These are phyloP conservation scores for Tenthredo notha DNA, from an alignment of 2,888 invertebrate species.

Conservation along the genomic window DNA sequence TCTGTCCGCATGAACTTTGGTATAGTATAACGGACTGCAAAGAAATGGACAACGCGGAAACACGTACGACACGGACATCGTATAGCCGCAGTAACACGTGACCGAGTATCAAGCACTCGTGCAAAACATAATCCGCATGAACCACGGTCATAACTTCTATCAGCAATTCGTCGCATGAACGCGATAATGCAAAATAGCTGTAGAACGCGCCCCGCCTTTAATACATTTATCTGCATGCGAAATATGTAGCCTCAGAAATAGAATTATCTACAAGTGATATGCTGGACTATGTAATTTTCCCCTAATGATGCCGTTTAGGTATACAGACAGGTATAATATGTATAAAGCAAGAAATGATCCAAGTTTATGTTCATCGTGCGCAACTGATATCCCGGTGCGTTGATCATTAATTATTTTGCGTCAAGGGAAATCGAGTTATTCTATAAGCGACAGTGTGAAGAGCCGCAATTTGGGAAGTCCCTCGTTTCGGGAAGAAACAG, in stretches of 20 bases:
- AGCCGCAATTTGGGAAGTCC: neutral
- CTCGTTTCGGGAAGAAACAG: slow-evolving; percentile 28
- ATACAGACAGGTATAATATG: neutral
- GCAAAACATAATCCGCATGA: slow-evolving; percentile 29
- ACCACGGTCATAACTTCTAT: slow-evolving; percentile 23
- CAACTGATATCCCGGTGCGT: slow-evolving; percentile 19
- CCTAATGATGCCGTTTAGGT: neutral
- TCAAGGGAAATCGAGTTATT: slow-evolving; percentile 8
- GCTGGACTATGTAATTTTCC: neutral
- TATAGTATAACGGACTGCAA: neutral
- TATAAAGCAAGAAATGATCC: neutral
- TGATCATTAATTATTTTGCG: slow-evolving; percentile 28
- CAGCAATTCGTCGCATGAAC: slow-evolving; percentile 42
- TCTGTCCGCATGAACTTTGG: neutral
- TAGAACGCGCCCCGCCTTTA: slow-evolving; percentile 20
- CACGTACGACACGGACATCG: slow-evolving; percentile 1
- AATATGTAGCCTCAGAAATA: neutral
- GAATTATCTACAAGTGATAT: slow-evolving; percentile 16
- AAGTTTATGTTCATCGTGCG: slow-evolving; percentile 4
- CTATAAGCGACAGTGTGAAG: slow-evolving; percentile 6
- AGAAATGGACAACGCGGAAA: neutral
- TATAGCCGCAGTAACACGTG: neutral
- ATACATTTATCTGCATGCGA: neutral
- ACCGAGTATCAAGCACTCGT: slow-evolving; percentile 21
- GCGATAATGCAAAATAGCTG: slow-evolving; percentile 37